These are phyloP conservation scores for Aeoliscus strigatus DNA, from an alignment of 2,797 vertebrate genomes.

Conservation along the genomic window DNA sequence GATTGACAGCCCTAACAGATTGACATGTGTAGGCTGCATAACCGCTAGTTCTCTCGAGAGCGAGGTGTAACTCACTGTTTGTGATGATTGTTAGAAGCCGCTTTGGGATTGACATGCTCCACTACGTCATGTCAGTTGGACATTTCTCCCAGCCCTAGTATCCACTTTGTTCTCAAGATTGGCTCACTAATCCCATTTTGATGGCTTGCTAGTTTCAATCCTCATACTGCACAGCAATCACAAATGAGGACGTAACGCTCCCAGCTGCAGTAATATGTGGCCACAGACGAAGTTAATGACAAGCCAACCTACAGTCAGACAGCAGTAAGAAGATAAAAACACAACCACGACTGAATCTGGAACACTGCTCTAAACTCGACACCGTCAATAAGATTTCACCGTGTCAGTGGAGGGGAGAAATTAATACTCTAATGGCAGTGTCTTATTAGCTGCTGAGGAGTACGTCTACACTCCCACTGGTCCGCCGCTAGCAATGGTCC, in stretches of 20 bases:
- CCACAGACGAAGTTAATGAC: slow-evolving; percentile 1
- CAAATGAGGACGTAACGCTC: slow-evolving; percentile 3
- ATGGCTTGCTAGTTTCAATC: slow-evolving; percentile 6
- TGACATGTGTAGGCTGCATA: slow-evolving; percentile 39
- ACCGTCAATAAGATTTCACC: slow-evolving; percentile 13
- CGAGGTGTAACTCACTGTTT: no score
- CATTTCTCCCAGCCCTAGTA: no score
- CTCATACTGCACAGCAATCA: slow-evolving; percentile 8
- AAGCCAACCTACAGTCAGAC: neutral
- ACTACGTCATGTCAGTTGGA: no score
- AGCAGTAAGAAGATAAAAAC: no score
- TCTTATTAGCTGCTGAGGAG: slow-evolving; percentile 24
- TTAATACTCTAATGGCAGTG: slow-evolving; percentile 21
- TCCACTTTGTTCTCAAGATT: no score
- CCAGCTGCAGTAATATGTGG: slow-evolving; percentile 9
- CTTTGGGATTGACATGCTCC: no score
- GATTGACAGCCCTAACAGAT: no score
- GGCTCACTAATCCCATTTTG: neutral
- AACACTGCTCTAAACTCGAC: slow-evolving; percentile 15
- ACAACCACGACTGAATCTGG: no score
- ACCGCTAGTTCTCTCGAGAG: slow-evolving; percentile 38
- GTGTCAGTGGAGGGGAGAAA: slow-evolving; percentile 19
- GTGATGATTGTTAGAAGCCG: slow-evolving; percentile 7
- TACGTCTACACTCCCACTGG: slow-evolving; percentile 31
- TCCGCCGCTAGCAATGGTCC: slow-evolving; percentile 13